Evolutionary conservation across 2,797 vertebrate genomes (phyloP), one percentile per base, ranked within the genome.

Genomic region (Euthynnus affinis): DNA sequence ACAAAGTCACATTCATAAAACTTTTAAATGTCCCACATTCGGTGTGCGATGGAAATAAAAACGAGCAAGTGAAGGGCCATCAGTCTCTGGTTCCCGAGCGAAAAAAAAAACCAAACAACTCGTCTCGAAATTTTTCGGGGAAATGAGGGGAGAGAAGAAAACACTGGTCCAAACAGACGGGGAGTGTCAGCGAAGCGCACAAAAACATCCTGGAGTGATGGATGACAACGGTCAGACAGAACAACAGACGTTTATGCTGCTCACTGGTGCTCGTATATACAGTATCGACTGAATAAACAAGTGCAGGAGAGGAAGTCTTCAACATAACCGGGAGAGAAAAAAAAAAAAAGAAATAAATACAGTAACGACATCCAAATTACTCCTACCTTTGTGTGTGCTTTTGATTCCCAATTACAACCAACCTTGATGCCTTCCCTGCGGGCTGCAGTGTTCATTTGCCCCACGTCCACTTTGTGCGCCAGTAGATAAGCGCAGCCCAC

Each of bases 401-500:
- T 62, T 63, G 49, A 65, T 57, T 78, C 77, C 56, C 57, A 63
- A 34, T 73, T 65, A 71, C 61, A 72, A 20, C 25, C 71, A 20
- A 52, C 62, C 57, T 71, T 27, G 51, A 51, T 10, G 63, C 27
- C 57, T 60, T 42, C n/a, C 44, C 82, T 0, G 7, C 25, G 37
- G 68, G 81, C 78, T 6, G 7, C 29, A 0, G 25, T 1, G 61
- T 65, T 74, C 32, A 9, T 46, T 59, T 60, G 75, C 71, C 40
- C 44, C 74, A 17, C 40, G 40, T 85, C 76, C 68, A 74, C 57
- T 90, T 85, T 89, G 88, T 90, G 85, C 46, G 2, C 2, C 18
- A n/a, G 66, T 64, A 88, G 90, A 93, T 93, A 82, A 93, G 88
- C 74, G 2, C 0, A 1, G 64, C 14, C 44, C 0, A 18, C 27